Base-by-base conservation (phyloP, 2,888 invertebrate species). In the Alentia gelatinosa region DNA sequence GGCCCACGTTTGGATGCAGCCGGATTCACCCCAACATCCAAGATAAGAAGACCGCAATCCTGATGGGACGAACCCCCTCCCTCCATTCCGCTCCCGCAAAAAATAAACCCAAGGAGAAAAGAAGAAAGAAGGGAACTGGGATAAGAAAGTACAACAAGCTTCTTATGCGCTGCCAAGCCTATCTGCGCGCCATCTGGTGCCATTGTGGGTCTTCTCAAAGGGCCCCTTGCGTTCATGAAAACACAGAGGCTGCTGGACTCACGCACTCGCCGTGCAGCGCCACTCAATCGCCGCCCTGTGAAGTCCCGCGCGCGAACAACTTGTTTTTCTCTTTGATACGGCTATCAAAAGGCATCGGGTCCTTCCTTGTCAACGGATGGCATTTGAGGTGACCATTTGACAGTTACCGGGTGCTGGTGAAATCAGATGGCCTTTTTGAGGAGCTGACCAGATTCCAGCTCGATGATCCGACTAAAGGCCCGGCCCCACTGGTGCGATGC, bases 171-270 rank as follows among this genome's bases (percentile, higher is more conserved):
- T 86, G 86, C 86, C 86, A 86, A 86, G 86, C 26, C 86, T 47
- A 86, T 86, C 86, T 15, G 30, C 9, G 26, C 86, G 30, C 86
- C 86, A 86, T 47, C 86, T 86, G 86, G 30, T 33, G 50, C 12
- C 42, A 86, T 86, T 42, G 86, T 42, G 86, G 50, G 86, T 86
- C 86, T 86, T 86, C 86, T 86, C 86, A 86, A 50, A 79, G 79
- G 79, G 79, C 79, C 79, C 26, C 47, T 47, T 4, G n/a, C 26
- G 42, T 47, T 26, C 86, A 47, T 47, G 86, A 86, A 50, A 86
- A 86, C 47, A 50, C 1, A 30, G 19, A 30, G 5, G 19, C 47
- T 12, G 9, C 23, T 33, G 39, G n/a, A 39, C 30, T 30, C 68
- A 30, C 68, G 33, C 63, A 63, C 63, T 9, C 15, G 5, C 9